Evolutionary conservation across 1,140 invertebrate genomes (phyloP).

Genomic region (Drosophila bifasciata): DNA sequence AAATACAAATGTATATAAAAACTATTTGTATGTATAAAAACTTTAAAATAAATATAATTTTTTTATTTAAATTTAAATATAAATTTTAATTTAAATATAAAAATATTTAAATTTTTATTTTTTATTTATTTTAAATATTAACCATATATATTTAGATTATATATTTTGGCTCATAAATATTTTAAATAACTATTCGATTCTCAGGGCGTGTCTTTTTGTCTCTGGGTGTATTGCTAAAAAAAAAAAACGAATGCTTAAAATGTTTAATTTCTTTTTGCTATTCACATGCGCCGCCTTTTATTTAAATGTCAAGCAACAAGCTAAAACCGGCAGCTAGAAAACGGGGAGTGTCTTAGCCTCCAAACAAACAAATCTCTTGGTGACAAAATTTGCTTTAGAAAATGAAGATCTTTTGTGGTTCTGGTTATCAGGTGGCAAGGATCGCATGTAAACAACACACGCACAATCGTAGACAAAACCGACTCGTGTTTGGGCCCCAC

Average conservation of each 20-base stretch:
- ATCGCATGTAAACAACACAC: conserved; percentile 47
- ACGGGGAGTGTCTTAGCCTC: conserved; percentile 53
- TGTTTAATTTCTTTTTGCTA: conserved; percentile 35
- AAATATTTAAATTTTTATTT: no score
- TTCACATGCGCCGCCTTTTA: conserved; percentile 49
- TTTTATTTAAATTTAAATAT: no score
- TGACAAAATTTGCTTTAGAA: conserved; percentile 7
- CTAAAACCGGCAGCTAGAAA: conserved; percentile 55
- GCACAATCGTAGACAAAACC: conserved; percentile 6
- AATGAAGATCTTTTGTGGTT: conserved; percentile 50
- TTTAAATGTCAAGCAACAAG: conserved; percentile 67
- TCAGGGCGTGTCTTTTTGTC: no score
- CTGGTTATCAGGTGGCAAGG: conserved; percentile 33
- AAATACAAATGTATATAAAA: no score
- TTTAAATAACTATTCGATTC: no score
- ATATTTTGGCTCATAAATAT: no score
- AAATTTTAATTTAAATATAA: no score
- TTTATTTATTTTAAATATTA: no score
- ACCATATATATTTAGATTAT: no score
- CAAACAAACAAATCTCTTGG: conserved; percentile 4
- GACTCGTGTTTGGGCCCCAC: conserved; percentile 26
- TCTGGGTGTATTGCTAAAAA: no score
- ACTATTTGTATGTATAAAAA: no score
- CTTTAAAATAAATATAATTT: no score
- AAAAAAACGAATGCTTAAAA: not conserved